Conservation (phyloP, 1,140 invertebrate genomes). For the Lordiphosa mommai region DNA sequence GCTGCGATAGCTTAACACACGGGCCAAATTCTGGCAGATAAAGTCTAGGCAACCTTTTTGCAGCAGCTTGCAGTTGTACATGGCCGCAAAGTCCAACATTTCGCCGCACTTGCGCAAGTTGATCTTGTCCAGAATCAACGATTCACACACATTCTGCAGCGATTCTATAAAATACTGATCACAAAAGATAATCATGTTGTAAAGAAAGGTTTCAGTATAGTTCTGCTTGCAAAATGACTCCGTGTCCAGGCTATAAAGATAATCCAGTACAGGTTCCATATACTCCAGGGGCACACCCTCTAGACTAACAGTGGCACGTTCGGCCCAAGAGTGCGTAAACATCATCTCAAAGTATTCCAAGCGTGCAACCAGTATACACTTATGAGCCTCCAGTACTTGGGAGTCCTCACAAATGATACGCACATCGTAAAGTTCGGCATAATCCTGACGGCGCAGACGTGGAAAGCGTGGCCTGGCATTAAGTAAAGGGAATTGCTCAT, state of each 20-base stretch:
- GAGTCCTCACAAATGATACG: conserved; percentile 81
- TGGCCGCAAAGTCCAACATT: conserved; percentile 83
- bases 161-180: conserved; percentile 84
- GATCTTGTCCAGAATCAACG: conserved; percentile 81
- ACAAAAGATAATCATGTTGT: conserved; percentile 83
- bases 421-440: conserved; percentile 83
- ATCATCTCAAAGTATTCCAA: conserved; percentile 87
- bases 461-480: conserved; percentile 32
- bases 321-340: conserved; percentile 85
- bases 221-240: conserved; percentile 80
- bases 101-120: conserved; percentile 85
- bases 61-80: conserved; percentile 83
- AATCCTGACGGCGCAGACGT: conserved; percentile 57
- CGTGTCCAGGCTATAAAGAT: conserved; percentile 83
- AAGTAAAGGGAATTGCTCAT: conserved; percentile 28
- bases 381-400: conserved; percentile 83
- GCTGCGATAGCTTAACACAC: conserved; percentile 82
- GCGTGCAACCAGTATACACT: conserved; percentile 85
- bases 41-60: conserved; percentile 84
- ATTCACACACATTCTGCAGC: conserved; percentile 84
- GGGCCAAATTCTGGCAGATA: conserved; percentile 83
- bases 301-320: conserved; percentile 80
- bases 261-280: conserved; percentile 83
- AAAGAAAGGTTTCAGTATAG: conserved; percentile 80
- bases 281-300: conserved; percentile 65